Evolutionary conservation across 2,888 invertebrate species (phyloP).

Genomic region (Drosophila mayaguana): DNA sequence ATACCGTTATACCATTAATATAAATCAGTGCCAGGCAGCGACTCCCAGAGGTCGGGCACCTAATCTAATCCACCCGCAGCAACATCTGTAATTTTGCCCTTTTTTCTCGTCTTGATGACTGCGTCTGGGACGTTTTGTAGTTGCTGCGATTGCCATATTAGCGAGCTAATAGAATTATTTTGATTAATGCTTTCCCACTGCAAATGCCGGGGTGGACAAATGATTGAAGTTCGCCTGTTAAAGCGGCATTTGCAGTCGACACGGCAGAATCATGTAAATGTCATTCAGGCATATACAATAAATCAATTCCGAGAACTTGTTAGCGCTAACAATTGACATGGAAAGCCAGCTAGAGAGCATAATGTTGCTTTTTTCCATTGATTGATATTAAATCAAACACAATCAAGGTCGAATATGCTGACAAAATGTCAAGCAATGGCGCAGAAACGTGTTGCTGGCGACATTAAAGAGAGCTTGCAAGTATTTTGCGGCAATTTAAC

Average conservation of each 20-base stretch:
- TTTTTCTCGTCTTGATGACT: slow-evolving; percentile 18
- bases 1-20: slow-evolving; percentile 6
- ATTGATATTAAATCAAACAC: not conserved
- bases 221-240: slow-evolving; percentile 60
- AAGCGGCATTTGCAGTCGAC: slow-evolving; percentile 61
- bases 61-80: slow-evolving; percentile 9
- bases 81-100: slow-evolving; percentile 18
- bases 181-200: slow-evolving; percentile 59
- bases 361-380: not conserved
- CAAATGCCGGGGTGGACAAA: slow-evolving; percentile 43
- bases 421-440: not conserved
- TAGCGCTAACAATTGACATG: slow-evolving; percentile 21
- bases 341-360: slow-evolving; percentile 10
- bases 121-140: slow-evolving; percentile 52
- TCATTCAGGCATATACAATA: slow-evolving; percentile 38
- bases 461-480: not conserved
- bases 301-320: slow-evolving; percentile 44
- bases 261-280: slow-evolving; percentile 42
- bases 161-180: slow-evolving; percentile 60
- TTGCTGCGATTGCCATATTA: slow-evolving; percentile 23
- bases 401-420: not conserved
- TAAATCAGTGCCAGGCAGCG: slow-evolving; percentile 28
- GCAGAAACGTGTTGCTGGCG: not conserved
- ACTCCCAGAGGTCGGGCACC: not conserved
- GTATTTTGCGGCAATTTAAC: not conserved